Conservation (phyloP, 1,140 invertebrate species). For the Tyrophagus putrescentiae region DNA sequence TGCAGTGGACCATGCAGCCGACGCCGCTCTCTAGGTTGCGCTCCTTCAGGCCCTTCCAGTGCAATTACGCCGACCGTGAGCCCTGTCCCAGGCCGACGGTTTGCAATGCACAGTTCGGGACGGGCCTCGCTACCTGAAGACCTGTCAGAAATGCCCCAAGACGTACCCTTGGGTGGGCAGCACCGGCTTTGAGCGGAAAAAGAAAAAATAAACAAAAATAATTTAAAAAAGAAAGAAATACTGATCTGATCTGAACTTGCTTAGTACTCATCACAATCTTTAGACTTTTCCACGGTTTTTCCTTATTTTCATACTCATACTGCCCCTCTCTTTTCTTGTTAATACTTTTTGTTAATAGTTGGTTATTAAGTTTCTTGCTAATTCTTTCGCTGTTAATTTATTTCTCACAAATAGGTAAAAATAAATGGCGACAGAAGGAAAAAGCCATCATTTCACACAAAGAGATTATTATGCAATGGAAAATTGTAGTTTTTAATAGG, state of each 20-base stretch:
- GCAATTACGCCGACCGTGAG: constrained; percentile 50
- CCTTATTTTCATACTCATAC: no score
- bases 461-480: no score
- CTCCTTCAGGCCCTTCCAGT: constrained; percentile 70
- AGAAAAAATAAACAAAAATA: background rate
- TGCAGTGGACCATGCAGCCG: constrained; percentile 84
- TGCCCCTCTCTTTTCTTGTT: background rate
- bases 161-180: constrained; percentile 81
- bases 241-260: no score
- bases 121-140: constrained; percentile 63
- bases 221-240: background rate
- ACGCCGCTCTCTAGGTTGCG: constrained; percentile 60
- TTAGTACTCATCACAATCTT: no score
- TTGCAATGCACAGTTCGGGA: constrained; percentile 89
- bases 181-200: constrained; percentile 13
- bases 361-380: no score
- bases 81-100: constrained; percentile 79
- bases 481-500: no score
- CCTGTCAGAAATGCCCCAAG: constrained; percentile 77
- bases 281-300: no score
- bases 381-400: no score
- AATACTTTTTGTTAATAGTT: background rate
- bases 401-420: no score
- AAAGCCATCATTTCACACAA: no score
- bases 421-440: no score